Percentiles rank a stretch among this genome's conserved stretches.
Evolutionary conservation across 92 coral and sea anemone species (phyloP).

Genomic region (Parazoanthus swiftii): DNA sequence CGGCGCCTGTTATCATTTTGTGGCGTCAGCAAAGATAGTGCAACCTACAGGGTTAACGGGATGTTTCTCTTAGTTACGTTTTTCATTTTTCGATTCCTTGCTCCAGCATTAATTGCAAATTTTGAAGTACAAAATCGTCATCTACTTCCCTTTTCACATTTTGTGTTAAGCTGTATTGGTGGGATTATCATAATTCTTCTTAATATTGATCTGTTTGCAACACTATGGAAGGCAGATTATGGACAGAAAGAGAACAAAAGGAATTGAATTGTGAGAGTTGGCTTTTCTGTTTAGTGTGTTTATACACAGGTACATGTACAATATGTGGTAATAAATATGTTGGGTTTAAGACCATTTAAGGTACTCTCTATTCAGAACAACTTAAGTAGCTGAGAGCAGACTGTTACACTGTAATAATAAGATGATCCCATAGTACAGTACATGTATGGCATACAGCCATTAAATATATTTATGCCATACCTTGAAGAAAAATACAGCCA

Average conservation of each 20-base stretch:
- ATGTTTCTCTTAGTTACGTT: constrained; percentile 67
- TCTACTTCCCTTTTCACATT: constrained; percentile 54
- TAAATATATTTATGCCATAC: too few species aligned
- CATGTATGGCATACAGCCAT: too few species aligned
- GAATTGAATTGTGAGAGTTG: neutral
- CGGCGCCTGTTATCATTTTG: constrained; percentile 69
- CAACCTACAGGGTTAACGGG: constrained; percentile 62
- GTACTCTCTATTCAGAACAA: too few species aligned
- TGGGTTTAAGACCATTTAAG: too few species aligned
- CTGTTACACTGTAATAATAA: too few species aligned
- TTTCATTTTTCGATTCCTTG: constrained; percentile 74
- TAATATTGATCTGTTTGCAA: constrained; percentile 59
- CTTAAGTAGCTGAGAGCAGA: too few species aligned
- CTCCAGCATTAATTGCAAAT: constrained; percentile 77
- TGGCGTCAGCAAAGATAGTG: constrained; percentile 63
- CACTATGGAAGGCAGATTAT: constrained; percentile 81
- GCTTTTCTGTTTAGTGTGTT: neutral
- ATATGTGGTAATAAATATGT: too few species aligned
- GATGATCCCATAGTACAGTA: too few species aligned
- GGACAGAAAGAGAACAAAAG: constrained; percentile 36
- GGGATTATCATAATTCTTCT: constrained; percentile 54
- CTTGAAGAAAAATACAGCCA: too few species aligned
- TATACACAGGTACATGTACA: too few species aligned
- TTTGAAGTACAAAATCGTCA: constrained; percentile 61
- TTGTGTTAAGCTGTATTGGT: constrained; percentile 61